Percentiles rank a stretch among this genome's conserved stretches.
Conservation (phyloP, 1,140 invertebrate species). For the Macrobrachium nipponense region DNA sequence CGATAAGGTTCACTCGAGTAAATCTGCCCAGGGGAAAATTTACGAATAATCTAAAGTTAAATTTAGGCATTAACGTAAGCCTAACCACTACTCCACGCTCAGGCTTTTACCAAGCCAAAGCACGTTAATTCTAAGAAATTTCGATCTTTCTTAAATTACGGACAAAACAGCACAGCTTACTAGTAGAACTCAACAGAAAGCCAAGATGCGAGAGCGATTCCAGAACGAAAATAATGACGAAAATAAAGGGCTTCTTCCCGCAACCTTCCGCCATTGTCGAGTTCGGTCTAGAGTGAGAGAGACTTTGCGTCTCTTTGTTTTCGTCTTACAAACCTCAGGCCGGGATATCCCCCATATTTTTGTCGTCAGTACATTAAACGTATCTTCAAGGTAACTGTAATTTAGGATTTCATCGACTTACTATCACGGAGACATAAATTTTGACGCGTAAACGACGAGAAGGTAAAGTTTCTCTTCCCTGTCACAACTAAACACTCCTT, state of each 20-base stretch:
- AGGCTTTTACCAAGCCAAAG: too few species aligned
- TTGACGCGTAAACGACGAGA: constrained; percentile 22
- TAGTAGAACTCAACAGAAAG: background rate
- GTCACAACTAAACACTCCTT: constrained; percentile 19
- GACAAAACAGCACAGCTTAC: too few species aligned
- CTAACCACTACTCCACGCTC: too few species aligned
- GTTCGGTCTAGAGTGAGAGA: background rate
- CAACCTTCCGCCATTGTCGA: constrained; percentile 45
- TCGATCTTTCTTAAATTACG: too few species aligned
- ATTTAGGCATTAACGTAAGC: too few species aligned
- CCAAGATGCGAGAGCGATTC: background rate
- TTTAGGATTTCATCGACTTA: constrained; percentile 3
- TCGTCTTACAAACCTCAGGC: background rate
- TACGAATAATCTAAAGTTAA: too few species aligned
- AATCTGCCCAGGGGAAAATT: too few species aligned
- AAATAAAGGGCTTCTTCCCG: constrained; percentile 40
- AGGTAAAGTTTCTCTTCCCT: background rate
- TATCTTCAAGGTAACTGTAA: too few species aligned
- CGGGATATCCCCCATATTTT: background rate
- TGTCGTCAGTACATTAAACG: too few species aligned
- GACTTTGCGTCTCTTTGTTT: constrained; percentile 27
- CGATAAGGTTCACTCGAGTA: too few species aligned
- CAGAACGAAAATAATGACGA: constrained; percentile 32
- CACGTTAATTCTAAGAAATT: too few species aligned
- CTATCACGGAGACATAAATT: constrained; percentile 49